Evolutionary conservation across 1,140 invertebrate species (phyloP), one percentile per base, ranked within the genome.

Genomic region (Brachionus calyciflorus): DNA sequence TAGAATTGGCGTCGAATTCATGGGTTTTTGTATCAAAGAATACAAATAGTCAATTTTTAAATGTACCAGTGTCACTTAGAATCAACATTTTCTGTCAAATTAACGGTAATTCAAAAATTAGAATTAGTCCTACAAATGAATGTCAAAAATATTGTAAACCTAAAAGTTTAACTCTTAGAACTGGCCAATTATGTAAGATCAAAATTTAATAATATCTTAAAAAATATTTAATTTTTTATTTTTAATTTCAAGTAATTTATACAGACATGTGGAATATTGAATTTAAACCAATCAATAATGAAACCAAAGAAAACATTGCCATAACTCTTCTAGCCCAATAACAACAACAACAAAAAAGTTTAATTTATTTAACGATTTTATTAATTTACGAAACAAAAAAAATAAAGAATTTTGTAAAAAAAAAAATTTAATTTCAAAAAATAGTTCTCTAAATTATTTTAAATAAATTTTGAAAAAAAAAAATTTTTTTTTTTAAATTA

Each of bases 341-440:
- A 65, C n/a, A n/a, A n/a, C n/a, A n/a, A n/a, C n/a, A n/a, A 44
- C 10, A 26, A 55, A 9, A 2, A 37, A 37, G 1, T 17, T 17
- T 28, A 4, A 14, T 65, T 65, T 65, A 44, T 24, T 24, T 12
- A 65, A 44, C 37, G 60, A 65, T 65, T 65, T 65, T 65, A 65
- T 65, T 65, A 65, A 44, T 65, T 65, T 65, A 65, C 33, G 40
- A 41, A 65, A 44, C 60, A 65, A 41, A 65, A 63, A 37, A 65
- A 65, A 44, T 24, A 44, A 21, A 44, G 10, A 55, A 55, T 55
- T 65, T 44, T 44, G 24, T 12, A 65, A 44, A 65, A 24, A 65
- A 65, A 24, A 44, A 10, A 65, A n/a, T n/a, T n/a, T n/a, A n/a
- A n/a, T n/a, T n/a, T n/a, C n/a, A n/a, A 21, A 37, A 65, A 65